Conservation (phyloP, 2,113 vertebrate species). For the Solea solea region DNA sequence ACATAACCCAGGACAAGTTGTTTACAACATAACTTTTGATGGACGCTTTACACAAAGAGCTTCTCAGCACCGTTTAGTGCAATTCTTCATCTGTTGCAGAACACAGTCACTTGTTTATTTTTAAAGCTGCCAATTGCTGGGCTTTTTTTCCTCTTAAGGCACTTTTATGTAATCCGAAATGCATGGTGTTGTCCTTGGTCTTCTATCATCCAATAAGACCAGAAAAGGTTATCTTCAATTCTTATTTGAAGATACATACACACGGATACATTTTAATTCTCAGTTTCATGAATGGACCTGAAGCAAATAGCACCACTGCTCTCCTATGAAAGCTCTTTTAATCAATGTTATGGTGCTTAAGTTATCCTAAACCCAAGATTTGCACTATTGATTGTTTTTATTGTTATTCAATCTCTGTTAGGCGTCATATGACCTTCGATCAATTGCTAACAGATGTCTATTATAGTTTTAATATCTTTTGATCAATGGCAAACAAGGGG, state of each 20-base stretch:
- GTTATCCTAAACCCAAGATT: conserved; percentile 47
- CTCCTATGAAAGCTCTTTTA: conserved; percentile 35
- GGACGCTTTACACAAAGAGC: background rate
- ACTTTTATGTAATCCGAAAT: background rate
- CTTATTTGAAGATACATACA: conserved; percentile 7
- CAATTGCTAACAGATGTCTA: conserved; percentile 61
- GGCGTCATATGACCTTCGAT: conserved; percentile 65
- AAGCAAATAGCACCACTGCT: conserved; percentile 30
- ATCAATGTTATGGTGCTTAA: conserved; percentile 53
- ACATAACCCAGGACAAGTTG: background rate
- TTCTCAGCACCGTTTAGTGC: background rate
- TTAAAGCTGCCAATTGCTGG: background rate
- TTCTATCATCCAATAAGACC: background rate
- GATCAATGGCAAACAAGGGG: conserved; percentile 60
- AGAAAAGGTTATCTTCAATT: conserved; percentile 7
- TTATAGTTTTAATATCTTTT: conserved; percentile 66
- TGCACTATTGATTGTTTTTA: conserved; percentile 53
- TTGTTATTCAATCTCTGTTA: conserved; percentile 63
- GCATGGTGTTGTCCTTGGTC: background rate
- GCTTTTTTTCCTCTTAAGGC: background rate
- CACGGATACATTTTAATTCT: conserved; percentile 23
- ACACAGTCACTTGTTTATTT: background rate
- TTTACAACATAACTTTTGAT: conserved; percentile 1
- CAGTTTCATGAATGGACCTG: conserved; percentile 35
- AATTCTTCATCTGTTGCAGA: conserved; percentile 6